Evolutionary conservation across 1,140 invertebrate species (phyloP).

Genomic region (Monochamus saltuarius): DNA sequence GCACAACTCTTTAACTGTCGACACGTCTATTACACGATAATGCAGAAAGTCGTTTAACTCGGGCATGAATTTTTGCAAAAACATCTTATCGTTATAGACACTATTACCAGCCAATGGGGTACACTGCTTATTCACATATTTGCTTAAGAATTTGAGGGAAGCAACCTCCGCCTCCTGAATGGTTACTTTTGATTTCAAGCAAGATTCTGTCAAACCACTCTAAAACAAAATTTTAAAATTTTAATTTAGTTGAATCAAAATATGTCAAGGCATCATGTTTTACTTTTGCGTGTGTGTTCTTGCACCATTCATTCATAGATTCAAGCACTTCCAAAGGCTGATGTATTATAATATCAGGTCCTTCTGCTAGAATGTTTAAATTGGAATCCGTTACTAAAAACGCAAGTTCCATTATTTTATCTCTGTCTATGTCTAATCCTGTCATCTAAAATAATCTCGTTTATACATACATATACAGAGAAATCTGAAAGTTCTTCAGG

Average conservation of each 20-base stretch:
- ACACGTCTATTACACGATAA: constrained; percentile 92
- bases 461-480: not conserved
- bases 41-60: constrained; percentile 76
- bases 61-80: constrained; percentile 77
- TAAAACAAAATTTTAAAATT: constrained; percentile 51
- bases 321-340: constrained; percentile 74
- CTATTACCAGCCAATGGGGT: constrained; percentile 86
- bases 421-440: constrained; percentile 68
- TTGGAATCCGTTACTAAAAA: constrained; percentile 83
- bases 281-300: constrained; percentile 71
- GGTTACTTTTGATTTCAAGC: constrained; percentile 66
- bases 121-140: constrained; percentile 63
- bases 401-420: constrained; percentile 85
- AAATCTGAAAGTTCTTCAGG: too few species aligned
- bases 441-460: constrained; percentile 46
- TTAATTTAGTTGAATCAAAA: constrained; percentile 63
- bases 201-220: constrained; percentile 75
- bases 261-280: constrained; percentile 65
- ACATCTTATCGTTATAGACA: constrained; percentile 81
- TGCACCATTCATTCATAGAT: constrained; percentile 83
- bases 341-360: constrained; percentile 78
- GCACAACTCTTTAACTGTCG: constrained; percentile 82
- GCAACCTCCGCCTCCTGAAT: constrained; percentile 67
- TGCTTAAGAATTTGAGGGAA: constrained; percentile 73
- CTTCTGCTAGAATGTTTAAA: constrained; percentile 76